phyloP scores from a whole-genome alignment of 2,113 vertebrate genomes.

The Daboia siamensis region DNA sequence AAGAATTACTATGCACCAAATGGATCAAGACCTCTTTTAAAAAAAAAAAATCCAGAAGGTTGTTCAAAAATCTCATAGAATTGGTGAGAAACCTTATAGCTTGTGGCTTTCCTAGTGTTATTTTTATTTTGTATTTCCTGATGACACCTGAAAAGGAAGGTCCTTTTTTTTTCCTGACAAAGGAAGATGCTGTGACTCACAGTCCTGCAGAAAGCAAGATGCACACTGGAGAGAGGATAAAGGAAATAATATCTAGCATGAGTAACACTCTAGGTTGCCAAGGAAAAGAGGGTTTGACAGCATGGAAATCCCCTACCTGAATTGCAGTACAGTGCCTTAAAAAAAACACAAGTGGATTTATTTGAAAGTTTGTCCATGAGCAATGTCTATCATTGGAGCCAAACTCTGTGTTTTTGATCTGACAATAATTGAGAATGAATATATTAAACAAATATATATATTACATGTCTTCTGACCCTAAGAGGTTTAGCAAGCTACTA shows the following conservation, averaged over 20 bases:
- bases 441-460: background rate
- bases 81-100: conserved; percentile 7
- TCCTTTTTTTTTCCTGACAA: conserved; percentile 46
- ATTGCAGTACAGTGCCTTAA: background rate
- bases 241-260: conserved; percentile 20
- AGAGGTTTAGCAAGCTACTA: background rate
- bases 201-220: background rate
- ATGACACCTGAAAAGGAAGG: conserved; percentile 22
- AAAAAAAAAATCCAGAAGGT: conserved; percentile 51
- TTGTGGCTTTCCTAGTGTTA: conserved; percentile 35
- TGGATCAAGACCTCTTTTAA: conserved; percentile 60
- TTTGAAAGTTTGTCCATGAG: conserved; percentile 24
- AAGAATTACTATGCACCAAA: conserved; percentile 53
- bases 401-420: conserved; percentile 38
- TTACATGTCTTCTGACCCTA: background rate
- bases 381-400: conserved; percentile 14
- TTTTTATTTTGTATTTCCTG: background rate
- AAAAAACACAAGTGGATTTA: background rate
- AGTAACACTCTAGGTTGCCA: conserved; percentile 10
- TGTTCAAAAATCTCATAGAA: conserved; percentile 48
- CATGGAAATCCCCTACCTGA: conserved; percentile 47
- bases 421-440: conserved; percentile 34
- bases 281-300: conserved; percentile 24
- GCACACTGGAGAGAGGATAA: conserved; percentile 24
- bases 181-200: conserved; percentile 47